Base-by-base conservation (phyloP, 2,797 vertebrate genomes). In the Holocentrus rufus region DNA sequence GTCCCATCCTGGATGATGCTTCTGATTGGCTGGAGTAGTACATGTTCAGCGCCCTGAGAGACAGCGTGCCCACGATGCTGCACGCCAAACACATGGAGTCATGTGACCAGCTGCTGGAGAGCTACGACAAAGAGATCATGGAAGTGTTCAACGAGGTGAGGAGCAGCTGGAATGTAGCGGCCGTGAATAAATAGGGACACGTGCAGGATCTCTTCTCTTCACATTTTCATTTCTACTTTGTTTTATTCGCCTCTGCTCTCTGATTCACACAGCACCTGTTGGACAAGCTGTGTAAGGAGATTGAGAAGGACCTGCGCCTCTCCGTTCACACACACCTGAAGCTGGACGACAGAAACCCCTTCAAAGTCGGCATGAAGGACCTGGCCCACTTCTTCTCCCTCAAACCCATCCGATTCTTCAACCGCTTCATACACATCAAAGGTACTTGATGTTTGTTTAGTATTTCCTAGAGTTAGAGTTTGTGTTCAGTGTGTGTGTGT, bases 261-360 rank as follows among this genome's bases (percentile, higher is more conserved):
- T 36, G 11, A 7, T 23, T 64, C 42, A 61, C 65, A 49, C 44
- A 99, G 98, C 97, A 98, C 85, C 89, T 99, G 76, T 89, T 99
- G 85, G 96, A 99, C 82, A 99, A 97, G 81, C 92, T 99, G 67
- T 99, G 98, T 91, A 98, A 98, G 87, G 98, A 99, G 91, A 99
- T 99, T 7, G 98, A 99, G 91, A 99, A 99, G 82, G 98, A 99
- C 79, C 90, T 99, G 59, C 96, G 98, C 49, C 96, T 99, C 5
- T 99, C 98, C 17, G 98, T 99, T 59, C 98, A 99, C 86, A 99
- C 97, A 0, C 98, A 99, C 79, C 92, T 99, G 65, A 98, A 99
- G 80, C 91, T 99, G 65, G 98, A 99, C 17, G 98, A 99, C 92
- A 93, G 98, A 85, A 99, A 99, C 89, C 98, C 98, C 15, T 99